These are phyloP conservation scores for Deilephila elpenor DNA, from an alignment of 2,888 invertebrate genomes.

Conservation along the genomic window DNA sequence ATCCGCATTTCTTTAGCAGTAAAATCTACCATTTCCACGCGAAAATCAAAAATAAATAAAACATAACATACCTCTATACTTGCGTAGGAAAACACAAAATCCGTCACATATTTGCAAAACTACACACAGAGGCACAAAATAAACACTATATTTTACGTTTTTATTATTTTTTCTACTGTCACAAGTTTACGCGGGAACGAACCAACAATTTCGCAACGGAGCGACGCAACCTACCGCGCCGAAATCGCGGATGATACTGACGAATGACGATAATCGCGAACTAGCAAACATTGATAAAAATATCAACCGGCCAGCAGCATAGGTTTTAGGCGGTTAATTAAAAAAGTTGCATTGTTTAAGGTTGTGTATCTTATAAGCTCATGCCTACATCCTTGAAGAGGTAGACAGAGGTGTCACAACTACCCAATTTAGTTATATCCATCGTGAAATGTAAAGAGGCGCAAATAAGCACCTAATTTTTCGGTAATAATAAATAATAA, in stretches of 20 bases:
- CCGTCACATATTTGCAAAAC: conserved; percentile 13
- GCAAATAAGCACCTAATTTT: no score
- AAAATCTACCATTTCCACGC: neutral
- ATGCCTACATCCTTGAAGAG: no score
- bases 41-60: neutral
- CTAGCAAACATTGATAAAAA: conserved; percentile 27
- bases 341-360: conserved; percentile 31
- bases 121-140: conserved; percentile 19
- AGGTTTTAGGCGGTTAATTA: neutral
- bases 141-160: conserved; percentile 24
- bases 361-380: neutral
- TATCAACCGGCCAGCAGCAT: conserved; percentile 26
- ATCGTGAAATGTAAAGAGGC: no score
- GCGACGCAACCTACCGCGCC: neutral
- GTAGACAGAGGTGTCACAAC: no score
- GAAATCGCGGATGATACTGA: conserved; percentile 25
- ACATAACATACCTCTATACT: neutral
- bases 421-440: no score
- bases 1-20: no score
- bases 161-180: neutral
- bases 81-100: neutral
- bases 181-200: conserved; percentile 21
- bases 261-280: neutral
- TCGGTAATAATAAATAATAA: no score
- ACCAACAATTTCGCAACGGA: neutral